Evolutionary conservation across 2,888 invertebrate genomes (phyloP), one percentile per base, ranked within the genome.

Genomic region (Coelogynopora nodosa): DNA sequence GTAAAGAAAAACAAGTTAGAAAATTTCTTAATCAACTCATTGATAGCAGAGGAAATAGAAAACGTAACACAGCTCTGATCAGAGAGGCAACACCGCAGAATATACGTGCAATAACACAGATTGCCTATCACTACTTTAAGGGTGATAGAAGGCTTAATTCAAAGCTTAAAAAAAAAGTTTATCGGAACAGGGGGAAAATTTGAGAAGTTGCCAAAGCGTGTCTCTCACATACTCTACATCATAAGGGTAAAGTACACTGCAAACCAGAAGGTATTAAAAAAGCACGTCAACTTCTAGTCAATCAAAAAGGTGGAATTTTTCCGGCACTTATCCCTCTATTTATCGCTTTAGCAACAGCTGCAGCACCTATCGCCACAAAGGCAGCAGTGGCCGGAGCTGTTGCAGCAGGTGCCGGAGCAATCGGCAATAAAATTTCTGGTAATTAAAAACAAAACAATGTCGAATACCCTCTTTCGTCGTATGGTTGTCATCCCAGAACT

Each of bases 111-210:
- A 74, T 74, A 74, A 74, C 74, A 23, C 74, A 74, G 74, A 74
- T 74, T 74, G 74, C 74, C 74, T 74, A 74, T 74, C 74, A 74
- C 23, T 74, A 74, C 74, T 74, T 74, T 5, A 74, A 74, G 23
- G 23, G 27, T 13, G 74, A 74, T 74, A 74, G 74, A 74, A 74
- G 23, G 23, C 74, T 74, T 26, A 74, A 5, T 74, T 26, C 74
- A 74, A 74, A 74, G 27, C 23, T 74, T 26, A 74, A 74, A 26
- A 74, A 74, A 74, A n/a, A 74, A 74, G 23, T 74, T 74, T 10
- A 13, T 74, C 5, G 23, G 23, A 74, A 74, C 23, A 74, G 74
- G 74, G 74, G 2, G 23, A 23, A n/a, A 74, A 74, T 74, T 74
- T 74, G 74, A 2, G 23, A 13, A 13, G 5, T 13, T 74, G 74